Evolutionary conservation across 1,140 invertebrate genomes (phyloP).

Genomic region (Bombus pascuorum): DNA sequence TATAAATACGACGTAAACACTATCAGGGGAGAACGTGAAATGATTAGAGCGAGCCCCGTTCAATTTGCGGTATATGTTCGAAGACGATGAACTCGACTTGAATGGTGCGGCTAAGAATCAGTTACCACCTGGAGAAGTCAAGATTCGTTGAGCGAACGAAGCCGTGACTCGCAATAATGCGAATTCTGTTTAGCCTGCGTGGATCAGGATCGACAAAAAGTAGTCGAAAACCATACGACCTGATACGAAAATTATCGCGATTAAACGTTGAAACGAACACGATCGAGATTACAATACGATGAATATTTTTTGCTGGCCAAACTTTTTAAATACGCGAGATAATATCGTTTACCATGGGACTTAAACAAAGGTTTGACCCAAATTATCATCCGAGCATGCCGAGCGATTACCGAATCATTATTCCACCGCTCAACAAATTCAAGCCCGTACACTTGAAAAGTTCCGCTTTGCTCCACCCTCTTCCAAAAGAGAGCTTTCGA

Average conservation of each 20-base stretch:
- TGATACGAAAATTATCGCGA: background rate
- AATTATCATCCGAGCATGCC: background rate
- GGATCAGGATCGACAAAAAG: background rate
- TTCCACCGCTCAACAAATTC: conserved; percentile 15
- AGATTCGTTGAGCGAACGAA: background rate
- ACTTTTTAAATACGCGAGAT: background rate
- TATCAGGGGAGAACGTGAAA: conserved; percentile 50
- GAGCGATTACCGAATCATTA: conserved; percentile 10
- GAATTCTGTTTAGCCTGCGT: background rate
- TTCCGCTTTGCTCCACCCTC: background rate
- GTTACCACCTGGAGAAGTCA: conserved; percentile 45
- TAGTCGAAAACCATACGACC: background rate
- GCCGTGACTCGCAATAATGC: conserved; percentile 40
- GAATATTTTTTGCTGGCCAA: background rate
- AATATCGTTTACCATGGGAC: background rate
- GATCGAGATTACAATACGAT: background rate
- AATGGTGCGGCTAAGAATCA: conserved; percentile 43
- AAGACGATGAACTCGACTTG: conserved; percentile 64
- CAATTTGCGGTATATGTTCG: conserved; percentile 58
- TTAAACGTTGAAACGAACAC: background rate
- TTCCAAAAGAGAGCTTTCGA: background rate
- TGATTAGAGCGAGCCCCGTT: conserved; percentile 61
- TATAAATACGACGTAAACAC: conserved; percentile 61
- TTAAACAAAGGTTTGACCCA: background rate
- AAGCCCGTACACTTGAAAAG: background rate